phyloP scores from a whole-genome alignment of 1,140 invertebrate genomes.

The Ceratina australensis region DNA sequence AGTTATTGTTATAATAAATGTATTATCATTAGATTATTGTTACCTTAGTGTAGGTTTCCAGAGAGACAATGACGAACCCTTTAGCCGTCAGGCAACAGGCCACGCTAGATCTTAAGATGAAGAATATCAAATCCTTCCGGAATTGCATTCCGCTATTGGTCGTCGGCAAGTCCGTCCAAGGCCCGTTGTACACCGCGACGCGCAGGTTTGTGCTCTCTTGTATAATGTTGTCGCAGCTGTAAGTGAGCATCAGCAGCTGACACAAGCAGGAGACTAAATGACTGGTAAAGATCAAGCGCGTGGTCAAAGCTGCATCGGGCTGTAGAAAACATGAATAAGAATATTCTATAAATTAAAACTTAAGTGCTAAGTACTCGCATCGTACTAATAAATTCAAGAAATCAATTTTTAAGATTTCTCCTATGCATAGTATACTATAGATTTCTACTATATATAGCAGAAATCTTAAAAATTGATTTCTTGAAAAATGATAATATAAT shows the following conservation, averaged over 20 bases:
- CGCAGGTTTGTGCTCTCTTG: slow-evolving; percentile 32
- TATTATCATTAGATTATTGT: not conserved
- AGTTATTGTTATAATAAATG: too few relatives aligned
- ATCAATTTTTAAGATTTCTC: too few relatives aligned
- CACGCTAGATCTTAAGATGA: slow-evolving; percentile 30
- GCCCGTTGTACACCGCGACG: slow-evolving; percentile 27
- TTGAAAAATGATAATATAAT: too few relatives aligned
- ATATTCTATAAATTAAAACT: too few relatives aligned
- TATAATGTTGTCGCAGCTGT: slow-evolving; percentile 45
- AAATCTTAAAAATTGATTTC: too few relatives aligned
- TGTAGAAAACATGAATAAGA: too few relatives aligned
- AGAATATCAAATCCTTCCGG: slow-evolving; percentile 27
- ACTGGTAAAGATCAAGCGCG: not conserved
- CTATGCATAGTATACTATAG: too few relatives aligned
- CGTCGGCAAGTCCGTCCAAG: slow-evolving; percentile 29
- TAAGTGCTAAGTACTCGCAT: too few relatives aligned
- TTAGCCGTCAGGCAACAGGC: slow-evolving; percentile 45
- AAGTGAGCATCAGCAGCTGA: slow-evolving; percentile 48
- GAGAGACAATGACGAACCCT: slow-evolving; percentile 48
- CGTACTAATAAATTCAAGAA: too few relatives aligned
- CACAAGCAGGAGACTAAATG: not conserved
- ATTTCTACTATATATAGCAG: too few relatives aligned
- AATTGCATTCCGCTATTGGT: slow-evolving; percentile 16
- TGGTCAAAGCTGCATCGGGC: not conserved
- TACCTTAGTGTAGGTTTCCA: slow-evolving; percentile 50